Percentiles rank a stretch among this genome's conserved stretches.
Conservation (phyloP, 2,797 vertebrate species). For the Pachyuromys duprasi region DNA sequence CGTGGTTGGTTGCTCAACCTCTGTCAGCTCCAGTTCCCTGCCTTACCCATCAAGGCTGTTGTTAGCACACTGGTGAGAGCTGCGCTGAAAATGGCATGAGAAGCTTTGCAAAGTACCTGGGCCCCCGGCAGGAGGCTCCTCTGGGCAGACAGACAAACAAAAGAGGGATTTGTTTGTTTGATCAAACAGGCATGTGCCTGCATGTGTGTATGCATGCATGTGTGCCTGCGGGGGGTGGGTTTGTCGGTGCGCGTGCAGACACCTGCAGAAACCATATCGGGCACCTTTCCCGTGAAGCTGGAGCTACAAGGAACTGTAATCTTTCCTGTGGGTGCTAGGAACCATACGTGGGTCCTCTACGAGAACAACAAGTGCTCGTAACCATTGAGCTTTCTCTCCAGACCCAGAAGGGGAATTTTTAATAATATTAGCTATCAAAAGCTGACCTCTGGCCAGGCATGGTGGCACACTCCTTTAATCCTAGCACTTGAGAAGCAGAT, state of each 20-base stretch:
- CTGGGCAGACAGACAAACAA: not conserved
- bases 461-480: too few relatives aligned
- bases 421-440: conserved; percentile 14
- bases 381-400: not conserved
- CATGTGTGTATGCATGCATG: not conserved
- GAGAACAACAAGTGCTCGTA: not conserved
- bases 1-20: not conserved
- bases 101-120: not conserved
- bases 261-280: not conserved
- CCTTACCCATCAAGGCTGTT: not conserved
- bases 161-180: not conserved
- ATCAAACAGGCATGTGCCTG: not conserved
- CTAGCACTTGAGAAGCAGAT: not conserved
- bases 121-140: not conserved
- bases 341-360: not conserved
- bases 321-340: not conserved
- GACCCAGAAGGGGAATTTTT: not conserved
- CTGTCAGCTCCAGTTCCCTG: not conserved
- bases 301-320: not conserved
- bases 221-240: not conserved
- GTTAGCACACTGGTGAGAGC: not conserved
- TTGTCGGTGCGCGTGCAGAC: not conserved
- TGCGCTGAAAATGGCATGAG: not conserved
- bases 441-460: not conserved
- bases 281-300: too few relatives aligned